Conservation (phyloP, 2,113 vertebrate species). For the Heliornis fulica region DNA sequence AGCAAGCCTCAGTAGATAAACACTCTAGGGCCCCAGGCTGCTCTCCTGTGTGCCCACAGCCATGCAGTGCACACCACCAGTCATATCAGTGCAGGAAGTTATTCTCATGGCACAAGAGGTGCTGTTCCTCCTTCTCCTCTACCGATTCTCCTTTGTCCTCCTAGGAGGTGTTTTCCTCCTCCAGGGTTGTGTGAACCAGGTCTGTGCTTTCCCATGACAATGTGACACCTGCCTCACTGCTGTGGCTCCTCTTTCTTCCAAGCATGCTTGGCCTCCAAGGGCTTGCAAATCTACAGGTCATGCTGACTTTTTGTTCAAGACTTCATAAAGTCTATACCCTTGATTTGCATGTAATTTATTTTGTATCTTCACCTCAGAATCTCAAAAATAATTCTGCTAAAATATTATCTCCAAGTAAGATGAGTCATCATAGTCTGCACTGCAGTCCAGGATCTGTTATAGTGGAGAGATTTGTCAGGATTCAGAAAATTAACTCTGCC, state of each 20-base stretch:
- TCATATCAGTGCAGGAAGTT: rapidly evolving
- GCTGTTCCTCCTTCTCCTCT: neutral
- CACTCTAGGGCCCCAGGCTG: rapidly evolving
- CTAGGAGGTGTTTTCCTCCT: neutral
- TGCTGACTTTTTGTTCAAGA: neutral
- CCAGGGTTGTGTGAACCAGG: rapidly evolving
- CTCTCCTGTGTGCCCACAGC: neutral
- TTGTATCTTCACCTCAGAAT: neutral
- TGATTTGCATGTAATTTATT: neutral
- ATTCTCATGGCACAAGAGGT: neutral
- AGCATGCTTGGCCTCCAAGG: neutral
- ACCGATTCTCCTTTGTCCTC: neutral
- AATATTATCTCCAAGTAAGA: neutral
- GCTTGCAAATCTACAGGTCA: rapidly evolving
- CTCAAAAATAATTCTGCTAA: neutral
- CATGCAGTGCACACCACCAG: rapidly evolving
- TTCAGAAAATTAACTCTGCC: neutral
- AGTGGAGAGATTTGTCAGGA: neutral
- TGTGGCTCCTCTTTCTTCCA: neutral
- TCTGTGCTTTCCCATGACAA: neutral
- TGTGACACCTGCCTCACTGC: rapidly evolving
- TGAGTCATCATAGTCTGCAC: neutral
- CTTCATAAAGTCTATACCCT: neutral
- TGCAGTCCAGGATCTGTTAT: neutral
- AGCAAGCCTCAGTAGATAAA: neutral